Evolutionary conservation across 2,113 vertebrate species (phyloP).

Genomic region (Atractosteus spatula): DNA sequence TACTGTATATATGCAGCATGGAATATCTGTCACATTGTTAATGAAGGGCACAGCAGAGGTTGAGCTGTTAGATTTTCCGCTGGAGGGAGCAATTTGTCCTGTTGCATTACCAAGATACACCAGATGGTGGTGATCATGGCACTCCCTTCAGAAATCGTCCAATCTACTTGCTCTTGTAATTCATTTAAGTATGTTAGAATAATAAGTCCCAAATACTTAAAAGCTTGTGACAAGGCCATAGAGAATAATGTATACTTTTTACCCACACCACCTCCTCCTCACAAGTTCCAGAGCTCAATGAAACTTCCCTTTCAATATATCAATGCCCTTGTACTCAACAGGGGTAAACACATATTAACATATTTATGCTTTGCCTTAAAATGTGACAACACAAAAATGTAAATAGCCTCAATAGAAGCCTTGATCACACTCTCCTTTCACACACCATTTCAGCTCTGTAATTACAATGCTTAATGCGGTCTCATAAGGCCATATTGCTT

Average conservation of each 20-base stretch:
- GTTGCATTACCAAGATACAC: conserved; percentile 53
- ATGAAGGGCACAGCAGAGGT: conserved; percentile 56
- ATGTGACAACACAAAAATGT: conserved; percentile 42
- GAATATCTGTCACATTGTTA: conserved; percentile 58
- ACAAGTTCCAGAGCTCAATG: conserved; percentile 21
- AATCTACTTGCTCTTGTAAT: conserved; percentile 64
- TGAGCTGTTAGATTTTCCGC: conserved; percentile 28
- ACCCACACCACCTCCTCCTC: conserved; percentile 36
- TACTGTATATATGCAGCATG: conserved; percentile 50
- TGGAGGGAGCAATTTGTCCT: conserved; percentile 25
- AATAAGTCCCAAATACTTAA: conserved; percentile 76
- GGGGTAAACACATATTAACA: conserved; percentile 64
- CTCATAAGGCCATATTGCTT: conserved; percentile 20
- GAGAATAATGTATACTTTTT: conserved; percentile 73
- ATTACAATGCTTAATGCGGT: conserved; percentile 49
- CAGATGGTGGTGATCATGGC: conserved; percentile 71
- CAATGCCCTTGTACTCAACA: conserved; percentile 49
- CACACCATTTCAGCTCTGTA: conserved; percentile 42
- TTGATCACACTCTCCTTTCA: conserved; percentile 51
- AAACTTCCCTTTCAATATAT: conserved; percentile 32
- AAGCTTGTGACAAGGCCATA: conserved; percentile 75
- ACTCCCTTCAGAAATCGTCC: conserved; percentile 67
- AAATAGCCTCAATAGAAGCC: conserved; percentile 53
- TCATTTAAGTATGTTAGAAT: conserved; percentile 74
- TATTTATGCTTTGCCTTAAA: conserved; percentile 57